Evolutionary conservation across 2,113 vertebrate species (phyloP), one percentile per base, ranked within the genome.

Genomic region (Melanerpes aurifrons): DNA sequence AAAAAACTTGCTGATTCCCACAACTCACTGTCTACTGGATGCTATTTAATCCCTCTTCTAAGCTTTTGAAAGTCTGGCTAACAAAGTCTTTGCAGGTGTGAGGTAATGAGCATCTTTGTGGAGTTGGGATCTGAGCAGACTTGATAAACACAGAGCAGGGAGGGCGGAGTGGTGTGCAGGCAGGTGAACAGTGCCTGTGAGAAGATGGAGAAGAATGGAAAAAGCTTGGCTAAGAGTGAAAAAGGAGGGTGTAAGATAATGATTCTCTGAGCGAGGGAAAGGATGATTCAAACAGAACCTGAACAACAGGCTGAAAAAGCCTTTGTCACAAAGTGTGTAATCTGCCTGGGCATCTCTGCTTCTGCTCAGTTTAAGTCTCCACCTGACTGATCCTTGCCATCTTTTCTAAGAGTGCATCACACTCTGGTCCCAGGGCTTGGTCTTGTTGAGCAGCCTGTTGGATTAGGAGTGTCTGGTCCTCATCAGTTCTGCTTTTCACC

Each of bases 41-140:
- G 80, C 69, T 86, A 8, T 74, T 90, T 85, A 95, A 92, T 94
- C 45, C 76, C 58, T 40, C 48, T 88, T 86, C 43, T 12, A 66
- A 82, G 83, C 62, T 88, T 82, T 66, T 78, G 62, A 71, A 92
- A 86, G 66, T 92, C 71, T 53, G 66, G 32, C 70, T 83, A 54
- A 31, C 64, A n/a, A 35, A 77, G 86, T 87, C 82, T 47, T 59
- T n/a, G 76, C 73, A 81, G 61, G 31, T 83, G 92, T 86, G 92
- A 78, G 0, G 2, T 69, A 73, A 53, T 31, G 54, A 90, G 66
- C 43, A 57, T 76, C 87, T 82, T 45, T 79, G 67, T 53, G 24
- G 78, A 67, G 59, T 0, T 70, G 61, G 58, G 31, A 63, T 90
- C 43, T 89, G 91, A 70, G 75, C 16, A 81, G 67, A 63, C 6